These are phyloP conservation scores for Hipposideros larvatus DNA, from an alignment of 2,797 vertebrate genomes.

Conservation along the genomic window DNA sequence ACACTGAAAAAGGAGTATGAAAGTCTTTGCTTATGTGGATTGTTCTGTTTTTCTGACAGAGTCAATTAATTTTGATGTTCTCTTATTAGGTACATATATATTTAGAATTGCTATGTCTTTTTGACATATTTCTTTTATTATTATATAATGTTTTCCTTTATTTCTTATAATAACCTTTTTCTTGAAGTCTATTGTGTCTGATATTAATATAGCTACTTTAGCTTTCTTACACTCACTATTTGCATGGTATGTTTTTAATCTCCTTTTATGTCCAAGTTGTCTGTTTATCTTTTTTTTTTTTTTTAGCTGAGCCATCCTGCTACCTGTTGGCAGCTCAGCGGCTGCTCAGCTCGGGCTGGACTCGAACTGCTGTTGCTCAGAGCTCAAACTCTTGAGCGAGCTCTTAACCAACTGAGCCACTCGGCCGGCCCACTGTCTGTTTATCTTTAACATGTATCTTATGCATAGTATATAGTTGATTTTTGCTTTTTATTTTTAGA, in stretches of 20 bases:
- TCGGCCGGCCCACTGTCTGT: too few species aligned
- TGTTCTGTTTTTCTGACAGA: not conserved
- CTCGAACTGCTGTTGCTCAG: too few species aligned
- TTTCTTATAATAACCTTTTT: not conserved
- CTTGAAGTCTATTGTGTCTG: not conserved
- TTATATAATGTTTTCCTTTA: not conserved
- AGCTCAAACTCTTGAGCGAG: too few species aligned
- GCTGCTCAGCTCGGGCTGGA: too few species aligned
- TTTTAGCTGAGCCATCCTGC: too few species aligned
- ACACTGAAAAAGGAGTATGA: not conserved
- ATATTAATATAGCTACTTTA: not conserved
- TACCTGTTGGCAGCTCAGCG: too few species aligned
- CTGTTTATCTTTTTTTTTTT: not conserved
- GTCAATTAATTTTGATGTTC: not conserved
- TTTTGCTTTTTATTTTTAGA: not conserved
- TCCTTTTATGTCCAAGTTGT: not conserved
- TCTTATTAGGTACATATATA: not conserved
- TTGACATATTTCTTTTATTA: not conserved
- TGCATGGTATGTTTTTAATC: not conserved
- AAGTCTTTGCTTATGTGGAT: not conserved
- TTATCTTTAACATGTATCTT: not conserved
- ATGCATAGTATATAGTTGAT: not conserved
- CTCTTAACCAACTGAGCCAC: too few species aligned
- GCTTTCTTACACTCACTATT: not conserved
- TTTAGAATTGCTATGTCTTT: not conserved